Percentiles rank a stretch among this genome's conserved stretches.
Conservation (phyloP, 2,888 invertebrate genomes). For the Azorinus chamasolen region DNA sequence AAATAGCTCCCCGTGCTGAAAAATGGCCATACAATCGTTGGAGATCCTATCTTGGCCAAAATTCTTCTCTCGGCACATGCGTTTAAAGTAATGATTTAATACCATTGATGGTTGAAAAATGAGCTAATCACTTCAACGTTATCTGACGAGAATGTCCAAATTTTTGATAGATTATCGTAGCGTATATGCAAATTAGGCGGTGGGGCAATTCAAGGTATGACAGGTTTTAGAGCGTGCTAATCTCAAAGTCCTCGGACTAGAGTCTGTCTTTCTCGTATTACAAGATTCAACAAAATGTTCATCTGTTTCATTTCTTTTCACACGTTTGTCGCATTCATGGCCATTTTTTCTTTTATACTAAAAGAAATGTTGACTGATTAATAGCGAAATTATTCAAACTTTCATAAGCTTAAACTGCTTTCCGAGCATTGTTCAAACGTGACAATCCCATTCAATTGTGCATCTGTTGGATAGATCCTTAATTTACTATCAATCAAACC, state of each 20-base stretch:
- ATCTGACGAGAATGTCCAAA: constrained; percentile 28
- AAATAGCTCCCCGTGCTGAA: constrained; percentile 1
- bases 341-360: too few species aligned
- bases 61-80: constrained; percentile 19
- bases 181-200: constrained; percentile 34
- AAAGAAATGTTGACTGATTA: too few species aligned
- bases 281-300: constrained; percentile 7
- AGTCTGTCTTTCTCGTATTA: constrained; percentile 12
- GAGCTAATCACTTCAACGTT: constrained; percentile 31
- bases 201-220: background rate
- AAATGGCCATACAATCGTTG: background rate
- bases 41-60: constrained; percentile 19
- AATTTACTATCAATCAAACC: too few species aligned
- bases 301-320: constrained; percentile 28
- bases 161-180: constrained; percentile 32
- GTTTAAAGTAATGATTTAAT: constrained; percentile 39
- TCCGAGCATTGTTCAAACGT: too few species aligned
- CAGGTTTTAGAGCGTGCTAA: background rate
- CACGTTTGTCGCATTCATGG: constrained; percentile 4
- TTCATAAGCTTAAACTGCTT: too few species aligned
- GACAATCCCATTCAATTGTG: too few species aligned
- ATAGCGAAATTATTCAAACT: too few species aligned
- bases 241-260: background rate
- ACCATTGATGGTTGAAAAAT: constrained; percentile 45
- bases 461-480: too few species aligned